phyloP scores from a whole-genome alignment of 2,113 vertebrate genomes.

The Spilogale gracilis region DNA sequence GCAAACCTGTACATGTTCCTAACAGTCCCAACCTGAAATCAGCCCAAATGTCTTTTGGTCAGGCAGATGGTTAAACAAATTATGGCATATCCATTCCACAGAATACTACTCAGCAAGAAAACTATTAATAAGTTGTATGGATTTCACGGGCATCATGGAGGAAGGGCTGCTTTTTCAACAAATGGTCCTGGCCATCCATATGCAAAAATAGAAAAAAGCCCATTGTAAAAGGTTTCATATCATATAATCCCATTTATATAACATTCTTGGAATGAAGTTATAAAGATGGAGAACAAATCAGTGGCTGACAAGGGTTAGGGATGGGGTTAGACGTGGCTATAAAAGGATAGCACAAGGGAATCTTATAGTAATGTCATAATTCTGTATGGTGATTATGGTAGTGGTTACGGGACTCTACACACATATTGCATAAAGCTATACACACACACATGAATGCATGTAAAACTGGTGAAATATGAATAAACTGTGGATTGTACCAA shows the following conservation, averaged over 20 bases:
- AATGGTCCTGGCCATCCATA: background rate
- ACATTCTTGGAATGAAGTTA: background rate
- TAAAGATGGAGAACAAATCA: background rate
- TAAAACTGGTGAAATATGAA: background rate
- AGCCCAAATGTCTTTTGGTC: background rate
- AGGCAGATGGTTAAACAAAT: slow-evolving; percentile 2
- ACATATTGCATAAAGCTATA: background rate
- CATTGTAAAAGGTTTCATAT: background rate
- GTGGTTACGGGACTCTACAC: background rate
- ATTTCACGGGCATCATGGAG: background rate
- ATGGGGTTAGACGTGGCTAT: background rate
- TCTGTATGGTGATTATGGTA: background rate
- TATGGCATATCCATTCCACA: background rate
- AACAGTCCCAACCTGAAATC: background rate
- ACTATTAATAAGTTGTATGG: background rate
- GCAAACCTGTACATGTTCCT: background rate
- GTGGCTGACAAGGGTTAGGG: background rate
- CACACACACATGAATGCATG: background rate
- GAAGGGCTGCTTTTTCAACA: background rate
- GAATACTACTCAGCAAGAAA: background rate
- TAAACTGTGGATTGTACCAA: background rate
- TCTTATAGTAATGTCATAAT: background rate
- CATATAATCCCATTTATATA: background rate
- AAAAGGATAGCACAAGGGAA: background rate
- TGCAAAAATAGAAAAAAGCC: background rate